Base-by-base conservation (phyloP, 2,888 invertebrate genomes). In the Xestia sexstrigata region DNA sequence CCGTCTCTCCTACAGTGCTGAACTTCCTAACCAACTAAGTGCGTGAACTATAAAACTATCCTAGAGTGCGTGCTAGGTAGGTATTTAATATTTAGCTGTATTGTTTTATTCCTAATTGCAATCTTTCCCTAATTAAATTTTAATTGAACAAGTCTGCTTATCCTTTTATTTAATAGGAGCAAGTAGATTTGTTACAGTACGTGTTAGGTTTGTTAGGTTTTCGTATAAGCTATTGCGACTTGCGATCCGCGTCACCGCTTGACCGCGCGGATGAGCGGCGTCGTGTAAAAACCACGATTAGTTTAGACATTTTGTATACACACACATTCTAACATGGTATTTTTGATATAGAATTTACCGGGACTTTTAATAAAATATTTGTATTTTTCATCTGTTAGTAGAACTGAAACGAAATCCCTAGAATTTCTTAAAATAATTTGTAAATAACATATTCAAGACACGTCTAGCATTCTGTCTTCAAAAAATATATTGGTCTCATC, bases 401-500 rank as follows among this genome's bases (percentile, higher is more conserved):
- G 20, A 26, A 8, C 8, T 63, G 35, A 7, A 45, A 7, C 17
- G 47, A 47, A 58, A 73, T 13, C 23, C 7, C 9, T 23, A 6
- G 15, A 15, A 49, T n/a, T 58, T 26, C 4, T 45, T 30, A 35
- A 26, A n/a, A 39, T 60, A 15, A 15, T 23, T 26, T 35, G 13
- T 35, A 9, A 69, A 69, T 23, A 62, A 52, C 23, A 30, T 30
- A 65, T 47, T 3, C 35, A 63, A 39, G n/a, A 55, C 30, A 65
- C 76, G 30, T 49, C 47, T 15, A n/a, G 1, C 1, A 81, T 20
- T 55, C 8, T n/a, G 6, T n/a, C 15, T 49, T 23, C n/a, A 55
- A 39, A 58, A 47, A 26, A 49, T 26, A 58, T n/a, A 73, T 72
- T 30, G 47, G 8, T 35, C 20, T 79, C 47, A 42, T 42, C 30